phyloP scores from a whole-genome alignment of 2,888 invertebrate genomes.

The Macropis europaea region DNA sequence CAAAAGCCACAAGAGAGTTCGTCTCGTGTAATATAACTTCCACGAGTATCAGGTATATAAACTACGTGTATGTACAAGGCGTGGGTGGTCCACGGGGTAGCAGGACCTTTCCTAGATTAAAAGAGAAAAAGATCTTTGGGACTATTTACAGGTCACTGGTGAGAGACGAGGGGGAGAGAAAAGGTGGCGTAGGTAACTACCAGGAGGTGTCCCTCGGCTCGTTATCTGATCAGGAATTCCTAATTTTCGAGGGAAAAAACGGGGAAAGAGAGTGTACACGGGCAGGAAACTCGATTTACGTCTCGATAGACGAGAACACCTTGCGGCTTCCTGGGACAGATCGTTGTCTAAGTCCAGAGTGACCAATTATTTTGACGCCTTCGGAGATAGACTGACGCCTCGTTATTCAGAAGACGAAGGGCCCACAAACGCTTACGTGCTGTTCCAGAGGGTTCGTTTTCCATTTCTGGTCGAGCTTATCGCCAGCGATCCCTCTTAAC shows the following conservation, averaged over 20 bases:
- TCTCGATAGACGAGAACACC: slow-evolving; percentile 52
- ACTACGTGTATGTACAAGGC: slow-evolving; percentile 45
- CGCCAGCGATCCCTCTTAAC: slow-evolving; percentile 3
- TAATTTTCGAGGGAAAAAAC: slow-evolving; percentile 62
- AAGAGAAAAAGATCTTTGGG: slow-evolving; percentile 37
- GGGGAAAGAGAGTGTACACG: neutral
- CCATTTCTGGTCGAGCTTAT: slow-evolving; percentile 6
- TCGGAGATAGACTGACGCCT: slow-evolving; percentile 38
- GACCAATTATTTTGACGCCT: slow-evolving; percentile 62
- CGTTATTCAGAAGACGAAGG: slow-evolving; percentile 25
- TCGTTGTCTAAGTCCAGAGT: slow-evolving; percentile 48
- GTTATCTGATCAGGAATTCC: slow-evolving; percentile 74
- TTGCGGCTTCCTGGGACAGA: slow-evolving; percentile 48
- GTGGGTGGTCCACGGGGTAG: slow-evolving; percentile 72
- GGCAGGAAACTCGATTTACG: slow-evolving; percentile 64
- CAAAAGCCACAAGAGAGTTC: neutral
- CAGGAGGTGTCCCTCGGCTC: slow-evolving; percentile 48
- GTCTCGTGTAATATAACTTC: slow-evolving; percentile 11
- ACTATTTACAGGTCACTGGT: slow-evolving; percentile 71
- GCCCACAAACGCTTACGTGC: neutral
- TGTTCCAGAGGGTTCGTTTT: neutral
- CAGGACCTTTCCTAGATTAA: slow-evolving; percentile 51
- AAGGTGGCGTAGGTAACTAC: slow-evolving; percentile 41
- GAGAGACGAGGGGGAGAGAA: slow-evolving; percentile 26
- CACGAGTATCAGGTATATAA: slow-evolving; percentile 50